These are phyloP conservation scores for Rhinichthys osculus DNA, from an alignment of 2,797 vertebrate genomes.

Conservation along the genomic window DNA sequence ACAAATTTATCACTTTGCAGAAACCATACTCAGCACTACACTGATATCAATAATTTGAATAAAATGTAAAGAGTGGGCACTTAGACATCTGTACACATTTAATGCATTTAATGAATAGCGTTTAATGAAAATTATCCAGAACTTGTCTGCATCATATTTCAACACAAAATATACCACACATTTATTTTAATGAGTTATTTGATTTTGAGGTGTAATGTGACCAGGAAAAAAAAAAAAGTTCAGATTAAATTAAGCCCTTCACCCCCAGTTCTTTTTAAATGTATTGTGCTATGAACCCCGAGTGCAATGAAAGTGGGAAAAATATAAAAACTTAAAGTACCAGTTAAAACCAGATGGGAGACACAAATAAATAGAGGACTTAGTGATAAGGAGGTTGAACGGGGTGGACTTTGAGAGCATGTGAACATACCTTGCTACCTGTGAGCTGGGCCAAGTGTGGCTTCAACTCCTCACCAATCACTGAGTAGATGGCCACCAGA, in stretches of 20 bases:
- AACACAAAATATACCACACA: background rate
- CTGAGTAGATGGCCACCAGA: slow-evolving; percentile 96
- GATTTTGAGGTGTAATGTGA: background rate
- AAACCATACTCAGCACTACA: background rate
- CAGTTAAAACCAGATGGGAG: slow-evolving; percentile 48
- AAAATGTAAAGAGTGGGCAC: background rate
- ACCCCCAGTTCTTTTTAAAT: background rate
- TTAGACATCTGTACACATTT: background rate
- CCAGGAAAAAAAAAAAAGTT: background rate
- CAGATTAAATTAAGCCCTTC: background rate
- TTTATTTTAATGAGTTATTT: too few species aligned
- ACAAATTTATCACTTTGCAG: background rate
- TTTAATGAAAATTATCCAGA: too few species aligned
- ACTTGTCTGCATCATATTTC: background rate
- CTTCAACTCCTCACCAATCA: slow-evolving; percentile 98
- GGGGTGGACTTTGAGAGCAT: slow-evolving; percentile 55
- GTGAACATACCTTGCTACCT: slow-evolving; percentile 91
- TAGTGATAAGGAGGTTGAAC: slow-evolving; percentile 31
- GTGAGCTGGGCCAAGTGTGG: slow-evolving; percentile 96
- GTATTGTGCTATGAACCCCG: slow-evolving; percentile 45
- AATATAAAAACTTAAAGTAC: slow-evolving; percentile 36
- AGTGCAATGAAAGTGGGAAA: slow-evolving; percentile 43
- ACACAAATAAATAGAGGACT: slow-evolving; percentile 59
- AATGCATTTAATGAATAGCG: background rate
- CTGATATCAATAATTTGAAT: background rate